Percentiles rank a stretch among this genome's conserved stretches.
Conservation (phyloP, 2,888 invertebrate species). For the Caenorhabditis virilis region DNA sequence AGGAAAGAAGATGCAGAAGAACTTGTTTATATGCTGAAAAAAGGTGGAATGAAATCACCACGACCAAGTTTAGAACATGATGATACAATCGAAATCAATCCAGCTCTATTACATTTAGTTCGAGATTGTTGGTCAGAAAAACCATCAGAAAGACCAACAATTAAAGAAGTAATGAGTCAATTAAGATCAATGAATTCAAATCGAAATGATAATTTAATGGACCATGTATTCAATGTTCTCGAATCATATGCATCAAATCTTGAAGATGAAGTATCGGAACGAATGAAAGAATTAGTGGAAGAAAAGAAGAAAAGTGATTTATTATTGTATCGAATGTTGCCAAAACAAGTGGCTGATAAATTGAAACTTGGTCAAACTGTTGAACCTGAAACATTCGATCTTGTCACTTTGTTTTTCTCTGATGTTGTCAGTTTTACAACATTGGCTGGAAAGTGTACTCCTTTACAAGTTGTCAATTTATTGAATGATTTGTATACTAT, state of each 20-base stretch:
- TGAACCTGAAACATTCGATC: slow-evolving; percentile 55
- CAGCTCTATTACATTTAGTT: slow-evolving; percentile 49
- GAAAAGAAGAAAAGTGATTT: slow-evolving; percentile 64
- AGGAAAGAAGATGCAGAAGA: slow-evolving; percentile 48
- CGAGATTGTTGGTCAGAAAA: slow-evolving; percentile 59
- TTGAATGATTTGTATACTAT: slow-evolving; percentile 64
- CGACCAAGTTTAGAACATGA: slow-evolving; percentile 44
- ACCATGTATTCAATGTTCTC: slow-evolving; percentile 60
- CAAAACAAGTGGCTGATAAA: slow-evolving; percentile 59
- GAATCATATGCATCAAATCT: slow-evolving; percentile 54
- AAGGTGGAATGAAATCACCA: slow-evolving; percentile 46
- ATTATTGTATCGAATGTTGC: slow-evolving; percentile 60
- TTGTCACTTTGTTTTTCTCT: slow-evolving; percentile 57
- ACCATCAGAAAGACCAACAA: slow-evolving; percentile 51
- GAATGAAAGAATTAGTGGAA: slow-evolving; percentile 54
- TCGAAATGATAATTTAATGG: slow-evolving; percentile 56
- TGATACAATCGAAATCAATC: slow-evolving; percentile 38
- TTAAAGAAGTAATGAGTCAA: slow-evolving; percentile 35
- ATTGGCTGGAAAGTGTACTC: slow-evolving; percentile 53
- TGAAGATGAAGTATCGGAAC: slow-evolving; percentile 51
- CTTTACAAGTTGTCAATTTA: slow-evolving; percentile 57
- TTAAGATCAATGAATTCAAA: slow-evolving; percentile 37
- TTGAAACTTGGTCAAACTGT: slow-evolving; percentile 58
- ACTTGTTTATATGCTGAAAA: slow-evolving; percentile 50
- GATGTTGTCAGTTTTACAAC: slow-evolving; percentile 57